Base-by-base conservation (phyloP, 2,797 vertebrate genomes). In the Florisuga fusca region DNA sequence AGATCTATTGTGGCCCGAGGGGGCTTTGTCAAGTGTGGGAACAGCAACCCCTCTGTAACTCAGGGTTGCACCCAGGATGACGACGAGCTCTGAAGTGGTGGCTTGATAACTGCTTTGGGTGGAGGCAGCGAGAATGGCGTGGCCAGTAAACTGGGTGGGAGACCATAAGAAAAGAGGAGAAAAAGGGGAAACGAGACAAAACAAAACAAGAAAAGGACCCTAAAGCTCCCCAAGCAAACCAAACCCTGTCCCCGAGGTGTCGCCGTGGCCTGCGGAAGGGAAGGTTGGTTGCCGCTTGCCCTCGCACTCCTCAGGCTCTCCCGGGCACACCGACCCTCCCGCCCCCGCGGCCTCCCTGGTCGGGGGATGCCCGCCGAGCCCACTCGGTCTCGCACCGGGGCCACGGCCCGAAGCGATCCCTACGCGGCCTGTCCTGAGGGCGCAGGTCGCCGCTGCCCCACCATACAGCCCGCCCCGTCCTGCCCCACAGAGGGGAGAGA, bases 121-220 rank as follows among this genome's bases (percentile, higher is more conserved):
- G 9, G 8, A 43, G 55, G 17, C 8, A 20, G 11, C 1, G 31
- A 29, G 31, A 27, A 19, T 1, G 15, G 17, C 9, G 26, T 2
- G 34, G 27, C 9, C 16, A 34, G 26, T 0, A 18, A 64, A 54
- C 0, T 4, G 8, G 15, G 21, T 1, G 5, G 12, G 15, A 54
- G 26, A 9, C 4, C 15, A 19, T 3, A 17, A 19, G 19, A 41
- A 18, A 21, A 13, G 23, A 19, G 12, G 10, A 13, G 27, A 38
- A 31, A 11, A 20, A 26, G 14, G 14, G 38, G 25, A 10, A 50
- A 46, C 23, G 11, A 9, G 21, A 27, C 4, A 46, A 9, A 17
- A 29, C 17, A 53, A 15, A 54, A 64, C 31, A 2, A 10, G 59
- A 78, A 18, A 17, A 1, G 7, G 1, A 1, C 3, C 5, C 19